Percentiles rank a stretch among this genome's conserved stretches.
Evolutionary conservation across 2,797 vertebrate genomes (phyloP).

Genomic region (Neosilurus mollespiculum): DNA sequence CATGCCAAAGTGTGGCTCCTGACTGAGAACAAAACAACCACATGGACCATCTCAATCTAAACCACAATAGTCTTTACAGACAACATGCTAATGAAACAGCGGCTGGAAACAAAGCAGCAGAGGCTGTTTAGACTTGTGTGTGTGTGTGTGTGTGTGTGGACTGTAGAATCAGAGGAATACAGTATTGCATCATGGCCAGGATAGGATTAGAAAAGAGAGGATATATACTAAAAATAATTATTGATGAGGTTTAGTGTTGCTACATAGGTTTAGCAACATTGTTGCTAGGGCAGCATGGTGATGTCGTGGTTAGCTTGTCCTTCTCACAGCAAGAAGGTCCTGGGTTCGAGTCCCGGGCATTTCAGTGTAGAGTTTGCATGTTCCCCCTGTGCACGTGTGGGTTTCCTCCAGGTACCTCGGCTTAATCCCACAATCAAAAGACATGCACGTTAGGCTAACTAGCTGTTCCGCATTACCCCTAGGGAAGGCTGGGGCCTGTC

Average conservation of each 20-base stretch:
- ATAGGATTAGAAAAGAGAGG: background rate
- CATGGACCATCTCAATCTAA: constrained; percentile 53
- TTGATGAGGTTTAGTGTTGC: background rate
- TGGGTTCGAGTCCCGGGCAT: no score
- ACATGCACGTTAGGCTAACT: no score
- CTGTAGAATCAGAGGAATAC: no score
- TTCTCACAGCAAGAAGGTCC: no score
- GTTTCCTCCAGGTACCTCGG: no score
- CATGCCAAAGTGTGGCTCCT: constrained; percentile 47
- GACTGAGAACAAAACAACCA: constrained; percentile 57
- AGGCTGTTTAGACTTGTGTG: constrained; percentile 39
- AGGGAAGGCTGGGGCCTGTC: no score
- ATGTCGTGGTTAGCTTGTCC: no score
- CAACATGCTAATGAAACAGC: constrained; percentile 61
- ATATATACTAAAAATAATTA: background rate
- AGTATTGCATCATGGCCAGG: background rate
- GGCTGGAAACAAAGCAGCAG: constrained; percentile 57
- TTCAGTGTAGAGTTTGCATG: no score
- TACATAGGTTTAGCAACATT: background rate
- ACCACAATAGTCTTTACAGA: constrained; percentile 55
- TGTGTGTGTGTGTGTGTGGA: constrained; percentile 7
- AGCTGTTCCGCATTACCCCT: no score
- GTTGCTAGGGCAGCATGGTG: no score
- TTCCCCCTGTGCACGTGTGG: no score
- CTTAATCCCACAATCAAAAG: no score